These are phyloP conservation scores for Oophaga pumilio DNA, from an alignment of 2,113 vertebrate genomes.

Conservation along the genomic window DNA sequence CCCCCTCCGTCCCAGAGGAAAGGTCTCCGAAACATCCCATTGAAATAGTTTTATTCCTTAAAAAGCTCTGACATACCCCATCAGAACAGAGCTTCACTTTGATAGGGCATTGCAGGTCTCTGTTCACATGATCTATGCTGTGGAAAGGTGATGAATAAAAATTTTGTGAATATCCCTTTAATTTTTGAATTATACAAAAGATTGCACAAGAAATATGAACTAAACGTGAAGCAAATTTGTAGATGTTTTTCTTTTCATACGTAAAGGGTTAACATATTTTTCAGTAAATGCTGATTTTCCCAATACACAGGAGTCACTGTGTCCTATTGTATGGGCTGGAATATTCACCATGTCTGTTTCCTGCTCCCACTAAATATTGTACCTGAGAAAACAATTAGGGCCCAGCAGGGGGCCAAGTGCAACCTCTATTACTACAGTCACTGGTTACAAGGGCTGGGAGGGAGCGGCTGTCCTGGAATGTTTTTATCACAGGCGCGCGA, in stretches of 20 bases:
- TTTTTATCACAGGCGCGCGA: slow-evolving; percentile 51
- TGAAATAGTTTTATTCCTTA: too few species aligned
- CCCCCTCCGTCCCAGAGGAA: too few species aligned
- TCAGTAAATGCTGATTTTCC: slow-evolving; percentile 8
- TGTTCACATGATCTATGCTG: too few species aligned
- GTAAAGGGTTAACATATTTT: slow-evolving; percentile 6
- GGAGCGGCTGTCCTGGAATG: slow-evolving; percentile 46
- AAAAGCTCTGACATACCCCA: too few species aligned
- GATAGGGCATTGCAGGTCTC: too few species aligned
- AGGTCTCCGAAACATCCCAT: too few species aligned
- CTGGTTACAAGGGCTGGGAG: background rate
- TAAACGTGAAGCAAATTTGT: background rate
- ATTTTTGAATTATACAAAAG: too few species aligned
- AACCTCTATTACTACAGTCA: background rate
- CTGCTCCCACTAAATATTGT: slow-evolving; percentile 24
- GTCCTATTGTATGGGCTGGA: slow-evolving; percentile 30
- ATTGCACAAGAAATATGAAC: background rate
- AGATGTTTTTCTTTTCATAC: background rate
- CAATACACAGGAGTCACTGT: background rate
- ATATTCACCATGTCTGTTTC: slow-evolving; percentile 35
- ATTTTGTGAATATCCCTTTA: too few species aligned
- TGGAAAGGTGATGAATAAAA: too few species aligned
- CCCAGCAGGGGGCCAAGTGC: slow-evolving; percentile 18
- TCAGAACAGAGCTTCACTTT: too few species aligned
- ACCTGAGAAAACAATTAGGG: slow-evolving; percentile 46